phyloP scores from a whole-genome alignment of 2,797 vertebrate species.

The Malacoctenus gilli region DNA sequence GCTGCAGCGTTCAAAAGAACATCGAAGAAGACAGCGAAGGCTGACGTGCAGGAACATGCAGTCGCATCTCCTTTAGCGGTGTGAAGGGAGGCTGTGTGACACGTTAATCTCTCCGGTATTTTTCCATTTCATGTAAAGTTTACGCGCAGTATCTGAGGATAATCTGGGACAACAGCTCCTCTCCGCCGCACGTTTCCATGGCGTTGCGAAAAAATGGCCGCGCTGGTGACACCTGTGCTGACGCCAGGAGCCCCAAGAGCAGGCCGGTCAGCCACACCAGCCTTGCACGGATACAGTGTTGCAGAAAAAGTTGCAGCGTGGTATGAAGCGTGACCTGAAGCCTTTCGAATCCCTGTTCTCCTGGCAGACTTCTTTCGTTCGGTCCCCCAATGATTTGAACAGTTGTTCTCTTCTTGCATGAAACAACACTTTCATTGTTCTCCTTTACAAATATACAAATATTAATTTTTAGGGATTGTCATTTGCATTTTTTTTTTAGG shows the following conservation, averaged over 20 bases:
- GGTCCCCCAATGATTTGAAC: too few species aligned
- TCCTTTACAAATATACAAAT: too few species aligned
- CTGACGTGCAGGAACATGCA: slow-evolving; percentile 2
- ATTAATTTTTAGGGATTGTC: background rate
- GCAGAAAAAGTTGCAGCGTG: too few species aligned
- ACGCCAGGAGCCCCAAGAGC: too few species aligned
- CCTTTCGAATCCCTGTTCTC: too few species aligned
- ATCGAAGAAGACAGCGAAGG: background rate
- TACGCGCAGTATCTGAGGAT: background rate
- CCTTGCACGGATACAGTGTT: too few species aligned
- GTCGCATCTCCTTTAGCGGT: background rate
- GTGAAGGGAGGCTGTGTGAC: background rate
- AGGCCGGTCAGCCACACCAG: too few species aligned
- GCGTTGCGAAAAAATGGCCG: background rate
- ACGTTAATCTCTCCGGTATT: background rate
- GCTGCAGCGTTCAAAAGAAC: too few species aligned
- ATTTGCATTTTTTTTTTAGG: background rate
- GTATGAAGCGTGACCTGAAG: too few species aligned
- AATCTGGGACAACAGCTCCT: background rate
- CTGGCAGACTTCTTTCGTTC: too few species aligned
- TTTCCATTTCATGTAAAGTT: background rate
- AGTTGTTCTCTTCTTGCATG: background rate
- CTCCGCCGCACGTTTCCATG: background rate
- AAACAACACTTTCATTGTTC: background rate
- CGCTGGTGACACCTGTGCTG: too few species aligned